Base-by-base conservation (phyloP, 2,113 vertebrate species). In the Tragelaphus buxtoni region DNA sequence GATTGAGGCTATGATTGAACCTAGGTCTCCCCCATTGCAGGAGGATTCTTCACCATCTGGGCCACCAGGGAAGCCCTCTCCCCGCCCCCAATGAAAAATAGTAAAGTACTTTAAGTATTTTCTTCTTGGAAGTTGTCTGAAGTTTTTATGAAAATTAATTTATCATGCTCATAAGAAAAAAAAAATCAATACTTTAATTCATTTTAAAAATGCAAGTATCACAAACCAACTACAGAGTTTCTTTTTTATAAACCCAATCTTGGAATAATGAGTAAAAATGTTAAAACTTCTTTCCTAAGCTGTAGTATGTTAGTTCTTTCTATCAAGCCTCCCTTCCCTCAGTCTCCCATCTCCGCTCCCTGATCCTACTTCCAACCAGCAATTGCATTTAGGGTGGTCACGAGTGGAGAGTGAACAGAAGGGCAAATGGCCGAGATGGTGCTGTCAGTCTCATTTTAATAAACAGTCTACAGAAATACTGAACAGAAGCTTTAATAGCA, bases 401-500 rank as follows among this genome's bases (percentile, higher is more conserved):
- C 1, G 32, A 90, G 63, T 26, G 65, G 28, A 51, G 7, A 77
- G 7, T 12, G 24, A 84, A 60, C 58, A 90, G 82, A 91, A 92
- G 74, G 30, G 12, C 26, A 7, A 76, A 76, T 65, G 49, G 4
- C 65, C 32, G 80, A 94, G 88, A 0, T 55, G 91, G 6, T 83
- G 14, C 65, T 65, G 55, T 60, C 35, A 47, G 2, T 94, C 95
- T 96, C 7, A 3, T 93, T 96, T 86, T 95, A 93, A 94, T 91
- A 93, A 98, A 97, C 81, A 7, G 77, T 63, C 60, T 77, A 3
- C 35, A 94, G 88, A 98, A 98, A 97, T 91, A 28, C 89, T 53
- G 55, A 77, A 35, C 84, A 97, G 97, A 98, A 98, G 92, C 63
- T 92, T 47, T 96, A 97, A 97, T 94, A 90, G 28, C 7, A 4